phyloP scores from a whole-genome alignment of 2,888 invertebrate species.

The Uloborus plumipes region DNA sequence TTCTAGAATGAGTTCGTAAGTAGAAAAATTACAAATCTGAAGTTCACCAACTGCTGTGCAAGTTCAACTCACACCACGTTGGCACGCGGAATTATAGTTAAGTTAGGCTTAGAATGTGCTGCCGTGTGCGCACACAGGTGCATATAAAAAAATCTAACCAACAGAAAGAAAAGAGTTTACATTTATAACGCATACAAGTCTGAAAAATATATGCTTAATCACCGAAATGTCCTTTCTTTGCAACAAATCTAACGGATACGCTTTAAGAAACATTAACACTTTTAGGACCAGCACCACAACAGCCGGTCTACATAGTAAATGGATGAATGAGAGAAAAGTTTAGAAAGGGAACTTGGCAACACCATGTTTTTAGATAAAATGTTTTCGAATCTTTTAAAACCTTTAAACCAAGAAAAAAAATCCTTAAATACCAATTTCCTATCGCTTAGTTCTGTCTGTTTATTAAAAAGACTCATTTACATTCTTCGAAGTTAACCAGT shows the following conservation, averaged over 20 bases:
- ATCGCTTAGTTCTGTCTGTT: too few relatives aligned
- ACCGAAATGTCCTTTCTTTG: slow-evolving; percentile 45
- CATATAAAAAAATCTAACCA: slow-evolving; percentile 39
- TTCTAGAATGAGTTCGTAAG: slow-evolving; percentile 28
- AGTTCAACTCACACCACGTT: slow-evolving; percentile 57
- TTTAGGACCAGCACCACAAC: slow-evolving; percentile 44
- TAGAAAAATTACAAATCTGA: slow-evolving; percentile 29
- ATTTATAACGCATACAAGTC: slow-evolving; percentile 57
- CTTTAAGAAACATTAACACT: slow-evolving; percentile 60
- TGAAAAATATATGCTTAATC: slow-evolving; percentile 54
- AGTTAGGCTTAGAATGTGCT: slow-evolving; percentile 52
- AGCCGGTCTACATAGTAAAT: slow-evolving; percentile 62
- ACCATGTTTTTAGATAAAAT: neutral
- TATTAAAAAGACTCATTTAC: too few relatives aligned
- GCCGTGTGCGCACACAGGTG: slow-evolving; percentile 16
- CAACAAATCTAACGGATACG: slow-evolving; percentile 53
- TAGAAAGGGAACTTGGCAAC: slow-evolving; percentile 27
- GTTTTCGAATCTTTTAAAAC: too few relatives aligned
- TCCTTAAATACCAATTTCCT: too few relatives aligned
- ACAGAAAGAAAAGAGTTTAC: slow-evolving; percentile 54
- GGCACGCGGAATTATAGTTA: slow-evolving; percentile 52
- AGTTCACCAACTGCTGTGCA: slow-evolving; percentile 31
- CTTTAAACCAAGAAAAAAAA: too few relatives aligned
- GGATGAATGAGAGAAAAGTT: slow-evolving; percentile 33
- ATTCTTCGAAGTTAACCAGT: too few relatives aligned